Base-by-base conservation (phyloP, 2,888 invertebrate genomes). In the Aleiodes testaceus region DNA sequence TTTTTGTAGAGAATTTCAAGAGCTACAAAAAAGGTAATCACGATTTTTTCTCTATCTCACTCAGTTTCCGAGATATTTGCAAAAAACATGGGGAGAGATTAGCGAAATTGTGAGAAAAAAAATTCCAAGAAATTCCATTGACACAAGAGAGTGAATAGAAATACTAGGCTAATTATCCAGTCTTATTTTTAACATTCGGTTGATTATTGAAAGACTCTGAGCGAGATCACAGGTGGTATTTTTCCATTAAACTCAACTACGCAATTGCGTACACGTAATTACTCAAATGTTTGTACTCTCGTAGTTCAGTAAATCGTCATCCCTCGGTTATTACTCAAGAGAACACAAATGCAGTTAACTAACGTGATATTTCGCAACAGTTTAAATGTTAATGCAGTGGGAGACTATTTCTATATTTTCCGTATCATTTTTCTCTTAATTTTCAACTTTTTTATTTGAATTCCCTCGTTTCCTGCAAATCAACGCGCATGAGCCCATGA, bases 291-390 rank as follows among this genome's bases (percentile, higher is more conserved):
- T 36, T 36, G 36, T 36, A 36, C 36, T 36, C 9, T 36, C 7
- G 7, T 6, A 36, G 9, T 36, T 11, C 7, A 36, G 36, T 59
- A 59, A 59, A 63, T 63, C 45, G 44, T 45, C 45, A 45, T 63
- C 22, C 63, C 26, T 22, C 63, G 45, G 22, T 63, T 63, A 63
- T 63, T 63, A 63, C 63, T 22, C 63, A 63, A 63, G 20, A 63
- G 22, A 22, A 45, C 44, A 55, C 9, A 11, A 50, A 16, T 50
- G 14, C 47, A 47, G 47, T 47, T 14, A 6, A 55, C 20, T 22
- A 22, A 63, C 63, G 45, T 22, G 45, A 45, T 59, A 63, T 63
- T 63, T 63, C n/a, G 63, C 26, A 63, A 63, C 63, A 22, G 22
- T 47, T 63, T 63, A 63, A 63, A 63, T 63, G 63, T 63, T 63